Evolutionary conservation across 2,888 invertebrate genomes (phyloP).

Genomic region (Conistra vaccinii): DNA sequence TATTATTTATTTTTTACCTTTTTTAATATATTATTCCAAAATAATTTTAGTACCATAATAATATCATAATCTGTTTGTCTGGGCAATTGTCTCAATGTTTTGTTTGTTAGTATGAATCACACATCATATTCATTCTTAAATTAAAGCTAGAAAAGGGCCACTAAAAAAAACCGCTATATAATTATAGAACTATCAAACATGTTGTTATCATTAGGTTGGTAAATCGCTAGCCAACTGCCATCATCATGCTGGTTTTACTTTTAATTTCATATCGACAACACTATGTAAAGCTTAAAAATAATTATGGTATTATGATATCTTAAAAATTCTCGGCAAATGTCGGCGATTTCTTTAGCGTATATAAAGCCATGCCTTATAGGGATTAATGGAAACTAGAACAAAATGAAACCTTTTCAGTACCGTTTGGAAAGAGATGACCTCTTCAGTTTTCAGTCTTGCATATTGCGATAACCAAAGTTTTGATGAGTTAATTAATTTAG

Average conservation of each 20-base stretch:
- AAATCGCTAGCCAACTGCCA: constrained; percentile 14
- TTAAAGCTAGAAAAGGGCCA: not conserved
- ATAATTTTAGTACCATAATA: not conserved
- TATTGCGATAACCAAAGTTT: not conserved
- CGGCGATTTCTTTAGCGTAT: not conserved
- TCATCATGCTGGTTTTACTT: constrained; percentile 6
- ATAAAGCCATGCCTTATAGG: not conserved
- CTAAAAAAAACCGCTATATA: not conserved
- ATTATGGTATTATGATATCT: not conserved
- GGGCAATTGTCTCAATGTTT: not conserved
- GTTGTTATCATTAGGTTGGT: not conserved
- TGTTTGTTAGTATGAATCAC: constrained; percentile 7
- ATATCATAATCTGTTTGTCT: not conserved
- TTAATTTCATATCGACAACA: not conserved
- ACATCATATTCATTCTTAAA: constrained; percentile 9
- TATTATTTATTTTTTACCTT: constrained; percentile 14
- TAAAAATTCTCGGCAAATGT: not conserved
- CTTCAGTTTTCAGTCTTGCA: not conserved
- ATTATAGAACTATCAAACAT: constrained; percentile 3
- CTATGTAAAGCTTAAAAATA: constrained; percentile 35
- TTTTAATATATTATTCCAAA: constrained; percentile 6
- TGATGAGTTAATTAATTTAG: not conserved
- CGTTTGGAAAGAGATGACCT: not conserved
- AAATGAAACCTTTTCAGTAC: not conserved
- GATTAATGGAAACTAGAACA: constrained; percentile 8